phyloP scores from a whole-genome alignment of 2,113 vertebrate genomes.

The Oncorhynchus nerka region DNA sequence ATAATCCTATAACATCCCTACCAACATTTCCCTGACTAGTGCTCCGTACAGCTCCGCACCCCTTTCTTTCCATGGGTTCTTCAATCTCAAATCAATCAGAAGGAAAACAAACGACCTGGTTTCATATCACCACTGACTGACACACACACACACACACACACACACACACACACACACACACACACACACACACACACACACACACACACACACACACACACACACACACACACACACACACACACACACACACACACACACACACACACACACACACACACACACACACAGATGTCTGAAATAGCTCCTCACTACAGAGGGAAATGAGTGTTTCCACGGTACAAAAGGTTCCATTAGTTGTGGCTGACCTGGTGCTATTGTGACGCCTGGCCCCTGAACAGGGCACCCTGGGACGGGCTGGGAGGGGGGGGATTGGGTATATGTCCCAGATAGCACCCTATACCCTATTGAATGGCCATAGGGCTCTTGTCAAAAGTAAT shows the following conservation, averaged over 20 bases:
- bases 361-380: constrained; percentile 67
- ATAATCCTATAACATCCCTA: constrained; percentile 44
- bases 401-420: constrained; percentile 42
- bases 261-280: background rate
- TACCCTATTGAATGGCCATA: too few species aligned
- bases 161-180: background rate
- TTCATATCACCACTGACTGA: constrained; percentile 52
- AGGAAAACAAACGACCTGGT: constrained; percentile 68
- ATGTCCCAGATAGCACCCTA: background rate
- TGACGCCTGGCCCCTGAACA: constrained; percentile 60
- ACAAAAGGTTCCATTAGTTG: constrained; percentile 76
- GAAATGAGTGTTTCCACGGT: constrained; percentile 72
- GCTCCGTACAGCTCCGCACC: constrained; percentile 21
- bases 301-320: constrained; percentile 63
- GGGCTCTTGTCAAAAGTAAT: too few species aligned
- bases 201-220: background rate
- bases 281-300: constrained; percentile 34
- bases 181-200: background rate
- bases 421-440: background rate
- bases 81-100: constrained; percentile 57
- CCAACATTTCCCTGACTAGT: constrained; percentile 26
- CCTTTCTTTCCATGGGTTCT: constrained; percentile 39
- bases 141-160: background rate
- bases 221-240: background rate
- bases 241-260: background rate